phyloP scores from a whole-genome alignment of 2,113 vertebrate species.

The Oncorhynchus masou region DNA sequence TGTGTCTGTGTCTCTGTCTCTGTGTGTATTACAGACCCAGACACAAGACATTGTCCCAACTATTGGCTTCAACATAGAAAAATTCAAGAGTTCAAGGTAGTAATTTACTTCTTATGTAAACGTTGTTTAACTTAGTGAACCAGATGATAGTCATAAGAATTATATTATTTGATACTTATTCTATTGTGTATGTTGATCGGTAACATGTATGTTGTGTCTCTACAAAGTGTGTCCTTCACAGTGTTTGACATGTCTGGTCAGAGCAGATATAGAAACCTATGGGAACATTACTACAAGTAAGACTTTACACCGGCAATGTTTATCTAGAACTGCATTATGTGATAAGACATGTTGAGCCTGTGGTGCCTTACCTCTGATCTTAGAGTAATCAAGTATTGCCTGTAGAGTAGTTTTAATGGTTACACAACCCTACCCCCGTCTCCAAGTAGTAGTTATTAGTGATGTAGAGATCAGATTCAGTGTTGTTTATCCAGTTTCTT shows the following conservation, averaged over 20 bases:
- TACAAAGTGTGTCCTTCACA: conserved; percentile 90
- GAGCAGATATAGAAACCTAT: conserved; percentile 94
- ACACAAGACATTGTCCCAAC: conserved; percentile 95
- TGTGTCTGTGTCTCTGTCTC: not conserved
- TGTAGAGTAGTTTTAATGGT: too few species aligned
- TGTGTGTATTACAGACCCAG: conserved; percentile 77
- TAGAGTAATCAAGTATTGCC: not conserved
- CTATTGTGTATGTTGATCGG: not conserved
- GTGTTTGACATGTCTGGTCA: conserved; percentile 99
- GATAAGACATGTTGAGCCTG: not conserved
- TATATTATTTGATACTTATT: too few species aligned
- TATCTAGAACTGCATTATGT: not conserved
- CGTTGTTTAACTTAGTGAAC: not conserved
- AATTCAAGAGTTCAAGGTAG: conserved; percentile 97
- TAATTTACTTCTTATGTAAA: not conserved
- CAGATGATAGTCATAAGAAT: not conserved
- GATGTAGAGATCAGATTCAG: not conserved
- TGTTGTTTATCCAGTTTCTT: conserved; percentile 9
- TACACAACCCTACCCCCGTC: too few species aligned
- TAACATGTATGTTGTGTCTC: not conserved
- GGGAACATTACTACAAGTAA: conserved; percentile 99
- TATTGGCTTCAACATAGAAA: conserved; percentile 98
- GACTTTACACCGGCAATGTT: conserved; percentile 30
- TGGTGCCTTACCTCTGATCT: not conserved
- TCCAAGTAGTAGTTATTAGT: too few species aligned